Base-by-base conservation (phyloP, 64 coral and sea anemone genomes). In the Dendronephthya gigantea region DNA sequence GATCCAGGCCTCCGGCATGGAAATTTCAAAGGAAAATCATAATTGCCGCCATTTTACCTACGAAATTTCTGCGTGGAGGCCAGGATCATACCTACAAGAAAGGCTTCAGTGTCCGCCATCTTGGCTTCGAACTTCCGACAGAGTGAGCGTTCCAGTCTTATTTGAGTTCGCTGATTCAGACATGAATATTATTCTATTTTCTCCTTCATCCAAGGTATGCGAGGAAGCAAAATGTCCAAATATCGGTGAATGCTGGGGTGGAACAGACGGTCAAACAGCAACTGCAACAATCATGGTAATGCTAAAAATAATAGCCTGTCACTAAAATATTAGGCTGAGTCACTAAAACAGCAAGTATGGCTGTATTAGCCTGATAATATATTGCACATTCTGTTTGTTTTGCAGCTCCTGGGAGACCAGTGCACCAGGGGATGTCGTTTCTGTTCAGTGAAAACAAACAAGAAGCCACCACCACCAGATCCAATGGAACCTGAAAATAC, bases 191-290 rank as follows among this genome's bases (percentile, higher is more conserved):
- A n/a, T n/a, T n/a, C n/a, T 45, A 45, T 45, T 45, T 45, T 45
- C 41, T 4, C 4, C 25, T 62, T 19, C 16, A 62, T 59, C 49
- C n/a, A 86, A 93, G 94, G 94, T 97, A 0, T 97, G 94, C 89
- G 92, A 93, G 87, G 94, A 93, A 90, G 94, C 92, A 7, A 93
- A 91, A 25, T 97, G 94, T 36, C 94, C 94, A 0, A 97, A 97
- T 90, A 97, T 97, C 72, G 89, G 94, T 48, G 94, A 97, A 86
- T 97, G 94, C 70, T 97, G 92, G 94, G 94, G 92, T 56, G 94
- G 94, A 56, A 89, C 91, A 9, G 82, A 97, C 19, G 83, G 90
- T 91, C 87, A 90, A n/a, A 97, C 94, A 56, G 92, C 94, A 48
- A 97, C 92, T 41, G 94, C 94, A 75, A 97, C 94, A 33, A 97